phyloP scores from a whole-genome alignment of 2,113 vertebrate species.

The Sander lucioperca region DNA sequence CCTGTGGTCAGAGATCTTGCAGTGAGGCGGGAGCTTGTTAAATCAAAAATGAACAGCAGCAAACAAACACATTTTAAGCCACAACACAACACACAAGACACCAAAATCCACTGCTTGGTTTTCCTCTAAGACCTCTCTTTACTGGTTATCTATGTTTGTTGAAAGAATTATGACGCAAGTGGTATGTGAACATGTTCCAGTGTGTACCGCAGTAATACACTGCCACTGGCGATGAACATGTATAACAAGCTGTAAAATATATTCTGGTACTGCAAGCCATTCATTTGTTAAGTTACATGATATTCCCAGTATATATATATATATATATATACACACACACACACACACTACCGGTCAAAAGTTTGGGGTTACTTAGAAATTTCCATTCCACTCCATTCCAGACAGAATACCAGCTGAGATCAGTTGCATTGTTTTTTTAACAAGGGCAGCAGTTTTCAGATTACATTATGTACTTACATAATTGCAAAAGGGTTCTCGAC shows the following conservation, averaged over 20 bases:
- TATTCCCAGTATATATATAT: background rate
- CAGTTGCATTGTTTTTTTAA: too few species aligned
- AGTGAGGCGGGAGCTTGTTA: conserved; percentile 40
- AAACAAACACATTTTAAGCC: conserved; percentile 57
- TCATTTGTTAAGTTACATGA: conserved; percentile 18
- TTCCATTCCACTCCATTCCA: too few species aligned
- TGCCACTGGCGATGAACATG: conserved; percentile 26
- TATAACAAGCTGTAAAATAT: conserved; percentile 57
- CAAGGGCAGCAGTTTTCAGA: too few species aligned
- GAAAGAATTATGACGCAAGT: background rate
- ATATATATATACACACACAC: too few species aligned
- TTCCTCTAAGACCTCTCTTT: conserved; percentile 7
- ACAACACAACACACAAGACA: conserved; percentile 44
- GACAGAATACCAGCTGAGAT: too few species aligned
- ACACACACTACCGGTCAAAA: too few species aligned
- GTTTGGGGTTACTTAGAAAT: too few species aligned
- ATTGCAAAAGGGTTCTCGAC: too few species aligned
- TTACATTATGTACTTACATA: too few species aligned
- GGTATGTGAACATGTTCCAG: conserved; percentile 50
- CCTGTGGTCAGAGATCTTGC: conserved; percentile 30
- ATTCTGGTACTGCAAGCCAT: conserved; percentile 32
- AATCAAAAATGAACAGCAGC: conserved; percentile 40
- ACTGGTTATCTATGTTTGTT: conserved; percentile 11
- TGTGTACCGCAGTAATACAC: conserved; percentile 1
- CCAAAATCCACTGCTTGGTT: conserved; percentile 8